Evolutionary conservation across 2,888 invertebrate genomes (phyloP).

Genomic region (Hetaerina titia): DNA sequence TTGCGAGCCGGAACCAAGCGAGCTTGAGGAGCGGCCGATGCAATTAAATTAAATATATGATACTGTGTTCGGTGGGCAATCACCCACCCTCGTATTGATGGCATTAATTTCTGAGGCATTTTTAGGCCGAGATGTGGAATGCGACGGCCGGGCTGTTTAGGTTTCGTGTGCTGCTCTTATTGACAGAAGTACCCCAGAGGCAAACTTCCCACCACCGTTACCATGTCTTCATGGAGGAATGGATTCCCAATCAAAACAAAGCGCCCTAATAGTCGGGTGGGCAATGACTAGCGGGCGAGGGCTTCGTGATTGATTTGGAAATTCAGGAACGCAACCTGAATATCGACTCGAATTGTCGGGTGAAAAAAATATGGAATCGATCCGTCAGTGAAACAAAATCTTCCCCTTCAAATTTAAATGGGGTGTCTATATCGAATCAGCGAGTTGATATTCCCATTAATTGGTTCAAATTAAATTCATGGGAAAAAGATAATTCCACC

Average conservation of each 20-base stretch:
- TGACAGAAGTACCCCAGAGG: background rate
- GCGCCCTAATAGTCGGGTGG: background rate
- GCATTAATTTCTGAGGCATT: background rate
- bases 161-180: background rate
- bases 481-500: background rate
- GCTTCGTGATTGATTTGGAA: constrained; percentile 7
- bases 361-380: background rate
- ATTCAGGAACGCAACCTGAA: background rate
- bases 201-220: background rate
- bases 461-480: background rate
- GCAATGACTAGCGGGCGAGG: background rate
- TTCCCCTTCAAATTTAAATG: background rate
- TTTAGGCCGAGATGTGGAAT: background rate
- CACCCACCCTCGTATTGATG: background rate
- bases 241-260: constrained; percentile 3
- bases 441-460: background rate
- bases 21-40: background rate
- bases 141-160: background rate
- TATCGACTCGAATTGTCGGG: background rate
- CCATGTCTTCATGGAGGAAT: background rate
- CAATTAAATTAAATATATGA: constrained; percentile 7
- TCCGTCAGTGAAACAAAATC: background rate
- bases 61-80: background rate
- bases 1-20: background rate
- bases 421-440: background rate